Percentiles rank a stretch among this genome's conserved stretches.
Evolutionary conservation across 2,888 invertebrate genomes (phyloP).

Genomic region (Entomobrya multifasciata): DNA sequence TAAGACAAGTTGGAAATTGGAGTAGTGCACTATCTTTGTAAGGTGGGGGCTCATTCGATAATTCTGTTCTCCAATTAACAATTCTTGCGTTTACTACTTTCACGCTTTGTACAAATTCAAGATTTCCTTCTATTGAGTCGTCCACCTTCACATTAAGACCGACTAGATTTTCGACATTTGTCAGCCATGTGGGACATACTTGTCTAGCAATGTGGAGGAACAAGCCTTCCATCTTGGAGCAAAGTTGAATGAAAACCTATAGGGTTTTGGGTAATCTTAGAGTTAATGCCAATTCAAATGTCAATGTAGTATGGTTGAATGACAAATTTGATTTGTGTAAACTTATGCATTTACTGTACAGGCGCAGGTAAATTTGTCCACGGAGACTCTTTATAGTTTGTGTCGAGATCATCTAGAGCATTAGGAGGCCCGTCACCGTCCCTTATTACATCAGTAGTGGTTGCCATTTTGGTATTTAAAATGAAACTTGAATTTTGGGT

Average conservation of each 20-base stretch:
- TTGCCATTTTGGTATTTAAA: not conserved
- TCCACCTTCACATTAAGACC: constrained; percentile 57
- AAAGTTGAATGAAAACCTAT: constrained; percentile 57
- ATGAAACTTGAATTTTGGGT: not conserved
- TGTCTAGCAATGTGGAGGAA: constrained; percentile 47
- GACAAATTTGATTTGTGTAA: no score
- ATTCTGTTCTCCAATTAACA: constrained; percentile 27
- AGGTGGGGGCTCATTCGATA: not conserved
- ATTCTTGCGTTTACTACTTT: constrained; percentile 63
- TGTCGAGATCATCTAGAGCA: not conserved
- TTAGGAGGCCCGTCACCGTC: constrained; percentile 22
- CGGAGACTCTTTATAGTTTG: constrained; percentile 7
- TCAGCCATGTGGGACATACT: constrained; percentile 61
- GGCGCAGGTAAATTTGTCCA: constrained; percentile 43
- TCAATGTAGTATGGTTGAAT: no score
- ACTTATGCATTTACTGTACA: constrained; percentile 25
- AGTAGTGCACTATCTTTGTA: not conserved
- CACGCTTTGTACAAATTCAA: no score
- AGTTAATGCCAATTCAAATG: not conserved
- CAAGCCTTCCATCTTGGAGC: constrained; percentile 5
- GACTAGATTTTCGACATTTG: constrained; percentile 33
- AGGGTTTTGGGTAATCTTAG: not conserved
- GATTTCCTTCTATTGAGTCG: no score
- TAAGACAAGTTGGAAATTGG: constrained; percentile 52
- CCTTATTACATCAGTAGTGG: not conserved